Evolutionary conservation across 2,797 vertebrate species (phyloP), one percentile per base, ranked within the genome.

Genomic region (Hypotaenidia philippensis): DNA sequence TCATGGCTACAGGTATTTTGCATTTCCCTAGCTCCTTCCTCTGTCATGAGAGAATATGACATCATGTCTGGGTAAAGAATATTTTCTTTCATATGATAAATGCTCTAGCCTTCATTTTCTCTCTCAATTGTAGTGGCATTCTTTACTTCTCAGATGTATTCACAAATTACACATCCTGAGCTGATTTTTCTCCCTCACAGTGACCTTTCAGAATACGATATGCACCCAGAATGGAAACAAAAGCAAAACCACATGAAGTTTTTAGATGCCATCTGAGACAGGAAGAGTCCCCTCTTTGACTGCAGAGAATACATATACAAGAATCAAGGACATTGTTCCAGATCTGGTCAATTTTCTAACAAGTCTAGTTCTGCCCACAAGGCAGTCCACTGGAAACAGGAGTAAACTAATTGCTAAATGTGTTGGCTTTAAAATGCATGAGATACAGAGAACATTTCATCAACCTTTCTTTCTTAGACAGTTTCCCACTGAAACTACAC

Each of bases 61-160:
- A 65, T 81, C 79, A 85, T 38, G 32, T 83, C 84, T 84, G 22
- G 21, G 44, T 63, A 87, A 80, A 70, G 47, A 79, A 90, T 55
- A 84, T 84, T 90, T 95, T 86, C 80, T 87, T 83, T 89, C 44
- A 34, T 49, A 34, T 41, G 34, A 59, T 64, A 85, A 68, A 38
- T 40, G 11, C 9, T 77, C 22, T 71, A 56, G 15, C 20, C 18
- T 66, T 87, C 31, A 2, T 74, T 85, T 83, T 59, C 18, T 61
- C 41, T 82, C 49, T 53, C 40, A 59, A 6, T 25, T 70, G 55
- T 10, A 45, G 29, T 61, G 26, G n/a, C n/a, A 71, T 69, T 76
- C 57, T 85, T 90, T 75, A 65, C 31, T 87, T 78, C 61, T 52
- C 11, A 3, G 50, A 57, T 56, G 5, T 13, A 71, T 59, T 84